These are phyloP conservation scores for Steatornis caripensis DNA, from an alignment of 2,113 vertebrate species.

Conservation along the genomic window DNA sequence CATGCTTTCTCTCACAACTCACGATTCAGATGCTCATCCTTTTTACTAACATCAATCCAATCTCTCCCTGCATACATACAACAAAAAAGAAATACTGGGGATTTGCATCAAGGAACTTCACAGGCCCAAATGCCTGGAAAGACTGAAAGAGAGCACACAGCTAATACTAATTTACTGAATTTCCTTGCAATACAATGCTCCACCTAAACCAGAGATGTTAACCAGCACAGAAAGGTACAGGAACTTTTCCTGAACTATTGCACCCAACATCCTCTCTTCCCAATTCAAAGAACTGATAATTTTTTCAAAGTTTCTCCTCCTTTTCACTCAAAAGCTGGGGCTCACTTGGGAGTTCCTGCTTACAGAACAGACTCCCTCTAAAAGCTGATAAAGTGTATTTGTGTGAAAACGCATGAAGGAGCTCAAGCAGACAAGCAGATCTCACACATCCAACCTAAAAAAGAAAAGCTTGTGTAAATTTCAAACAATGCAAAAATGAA, in stretches of 20 bases:
- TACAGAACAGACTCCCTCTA: not conserved
- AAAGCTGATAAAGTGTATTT: constrained; percentile 22
- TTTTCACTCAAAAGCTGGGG: not conserved
- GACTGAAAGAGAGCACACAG: not conserved
- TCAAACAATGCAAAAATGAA: not conserved
- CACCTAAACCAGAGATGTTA: not conserved
- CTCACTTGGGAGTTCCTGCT: not conserved
- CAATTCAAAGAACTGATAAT: not conserved
- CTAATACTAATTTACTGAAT: not conserved
- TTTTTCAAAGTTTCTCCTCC: not conserved
- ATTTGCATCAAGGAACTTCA: not conserved
- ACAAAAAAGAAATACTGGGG: not conserved
- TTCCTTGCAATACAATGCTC: not conserved
- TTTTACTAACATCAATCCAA: not conserved
- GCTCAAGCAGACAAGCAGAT: not conserved
- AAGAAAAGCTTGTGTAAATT: constrained; percentile 5
- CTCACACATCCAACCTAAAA: not conserved
- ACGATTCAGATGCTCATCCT: not conserved
- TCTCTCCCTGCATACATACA: not conserved
- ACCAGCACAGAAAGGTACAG: not conserved
- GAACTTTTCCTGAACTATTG: not conserved
- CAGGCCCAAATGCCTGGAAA: not conserved
- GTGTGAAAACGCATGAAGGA: constrained; percentile 19
- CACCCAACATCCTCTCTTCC: not conserved
- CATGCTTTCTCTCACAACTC: not conserved